A percentile compares a stretch with the other conserved stretches of the same genome.
These are phyloP conservation scores for Meta bourneti DNA, from an alignment of 2,888 invertebrate genomes.

Conservation along the genomic window DNA sequence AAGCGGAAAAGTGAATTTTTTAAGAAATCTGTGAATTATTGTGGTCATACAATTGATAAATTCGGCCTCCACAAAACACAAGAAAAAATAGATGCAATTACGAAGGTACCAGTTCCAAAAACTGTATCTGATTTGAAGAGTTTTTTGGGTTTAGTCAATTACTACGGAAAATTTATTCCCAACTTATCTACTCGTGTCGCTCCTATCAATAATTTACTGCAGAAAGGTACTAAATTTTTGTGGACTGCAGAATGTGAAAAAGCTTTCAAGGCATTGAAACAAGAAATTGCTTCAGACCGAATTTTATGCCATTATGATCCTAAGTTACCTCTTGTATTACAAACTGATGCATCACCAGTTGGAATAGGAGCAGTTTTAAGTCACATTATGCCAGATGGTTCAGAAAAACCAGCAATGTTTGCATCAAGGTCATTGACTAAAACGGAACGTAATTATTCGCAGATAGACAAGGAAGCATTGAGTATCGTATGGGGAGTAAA, in stretches of 20 bases:
- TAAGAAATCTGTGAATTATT: constrained; percentile 49
- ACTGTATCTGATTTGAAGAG: constrained; percentile 61
- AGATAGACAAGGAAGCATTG: constrained; percentile 80
- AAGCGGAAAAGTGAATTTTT: neutral
- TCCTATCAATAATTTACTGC: constrained; percentile 50
- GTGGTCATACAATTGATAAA: constrained; percentile 56
- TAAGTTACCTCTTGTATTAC: constrained; percentile 78
- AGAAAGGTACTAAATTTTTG: constrained; percentile 47
- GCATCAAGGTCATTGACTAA: constrained; percentile 80
- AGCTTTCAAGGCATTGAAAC: constrained; percentile 56
- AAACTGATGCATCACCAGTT: constrained; percentile 79
- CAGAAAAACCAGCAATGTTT: constrained; percentile 81
- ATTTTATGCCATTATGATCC: constrained; percentile 78
- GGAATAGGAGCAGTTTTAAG: constrained; percentile 80
- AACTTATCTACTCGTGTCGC: constrained; percentile 54
- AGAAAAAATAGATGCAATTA: constrained; percentile 59
- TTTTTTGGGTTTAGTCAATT: constrained; percentile 57
- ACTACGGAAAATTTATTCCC: constrained; percentile 58
- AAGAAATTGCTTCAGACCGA: constrained; percentile 54
- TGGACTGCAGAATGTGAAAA: constrained; percentile 57
- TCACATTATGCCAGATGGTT: constrained; percentile 79
- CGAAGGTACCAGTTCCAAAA: constrained; percentile 53
- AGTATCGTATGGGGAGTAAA: constrained; percentile 79
- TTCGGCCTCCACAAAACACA: constrained; percentile 57
- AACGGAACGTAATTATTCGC: constrained; percentile 80